phyloP scores from a whole-genome alignment of 2,888 invertebrate species.

The Himalopsyche anomala region DNA sequence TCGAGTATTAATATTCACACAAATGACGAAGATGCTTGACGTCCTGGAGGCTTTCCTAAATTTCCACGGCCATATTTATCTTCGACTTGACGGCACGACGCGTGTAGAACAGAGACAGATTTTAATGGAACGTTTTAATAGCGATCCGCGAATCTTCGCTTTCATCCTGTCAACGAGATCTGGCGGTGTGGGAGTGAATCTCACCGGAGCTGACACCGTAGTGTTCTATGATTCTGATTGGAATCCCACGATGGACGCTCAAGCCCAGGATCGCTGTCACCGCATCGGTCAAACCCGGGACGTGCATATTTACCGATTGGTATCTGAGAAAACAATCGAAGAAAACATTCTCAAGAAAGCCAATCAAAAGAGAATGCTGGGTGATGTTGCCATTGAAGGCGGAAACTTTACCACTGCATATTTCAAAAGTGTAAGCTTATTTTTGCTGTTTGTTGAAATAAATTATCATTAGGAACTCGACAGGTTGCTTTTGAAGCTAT shows the following conservation, averaged over 20 bases:
- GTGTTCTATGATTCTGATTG: conserved; percentile 99
- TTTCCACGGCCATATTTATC: conserved; percentile 97
- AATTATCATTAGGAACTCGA: no score
- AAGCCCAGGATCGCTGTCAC: conserved; percentile 97
- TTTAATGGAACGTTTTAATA: conserved; percentile 98
- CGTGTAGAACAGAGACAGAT: conserved; percentile 95
- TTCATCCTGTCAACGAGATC: conserved; percentile 98
- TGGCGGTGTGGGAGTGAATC: conserved; percentile 98
- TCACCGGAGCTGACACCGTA: conserved; percentile 99
- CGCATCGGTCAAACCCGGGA: conserved; percentile 99
- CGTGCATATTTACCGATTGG: conserved; percentile 98
- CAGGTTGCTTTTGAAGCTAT: no score
- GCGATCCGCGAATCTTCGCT: conserved; percentile 94
- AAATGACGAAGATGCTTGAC: conserved; percentile 99
- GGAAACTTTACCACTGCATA: conserved; percentile 99
- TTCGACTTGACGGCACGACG: conserved; percentile 97
- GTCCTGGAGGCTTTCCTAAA: conserved; percentile 98
- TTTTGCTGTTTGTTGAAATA: conserved; percentile 57
- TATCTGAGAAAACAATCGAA: conserved; percentile 98
- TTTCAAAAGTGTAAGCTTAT: conserved; percentile 86
- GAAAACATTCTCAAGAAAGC: conserved; percentile 99
- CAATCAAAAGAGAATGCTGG: conserved; percentile 96
- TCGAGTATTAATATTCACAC: conserved; percentile 97
- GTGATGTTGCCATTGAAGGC: conserved; percentile 98
- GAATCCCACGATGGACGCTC: conserved; percentile 99